Conservation (phyloP, 2,888 invertebrate genomes). For the Harpalus rubripes region DNA sequence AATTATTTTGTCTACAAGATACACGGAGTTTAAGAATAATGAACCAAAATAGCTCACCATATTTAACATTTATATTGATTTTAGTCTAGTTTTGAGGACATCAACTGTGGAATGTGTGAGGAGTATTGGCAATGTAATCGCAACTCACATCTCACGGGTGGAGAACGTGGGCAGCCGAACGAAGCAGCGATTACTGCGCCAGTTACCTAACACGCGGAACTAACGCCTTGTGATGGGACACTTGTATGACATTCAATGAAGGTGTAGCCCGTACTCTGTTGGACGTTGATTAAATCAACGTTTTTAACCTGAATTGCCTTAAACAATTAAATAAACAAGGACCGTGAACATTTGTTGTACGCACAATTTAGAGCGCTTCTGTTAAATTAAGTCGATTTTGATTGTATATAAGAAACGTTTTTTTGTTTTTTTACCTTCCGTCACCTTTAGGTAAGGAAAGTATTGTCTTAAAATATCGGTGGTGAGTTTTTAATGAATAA, state of each 20-base stretch:
- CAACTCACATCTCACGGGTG: constrained; percentile 14
- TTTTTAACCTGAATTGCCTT: background rate
- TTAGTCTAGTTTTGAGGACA: too few species aligned
- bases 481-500: too few species aligned
- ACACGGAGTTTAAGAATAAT: too few species aligned
- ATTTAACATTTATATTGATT: too few species aligned
- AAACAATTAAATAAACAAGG: background rate
- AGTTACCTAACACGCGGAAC: constrained; percentile 20
- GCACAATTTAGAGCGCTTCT: too few species aligned
- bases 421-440: too few species aligned
- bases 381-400: too few species aligned
- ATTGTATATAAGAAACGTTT: too few species aligned
- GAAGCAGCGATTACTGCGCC: constrained; percentile 36
- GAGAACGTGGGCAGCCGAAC: constrained; percentile 36
- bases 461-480: too few species aligned
- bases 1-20: too few species aligned
- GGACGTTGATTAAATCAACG: background rate
- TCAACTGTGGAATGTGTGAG: background rate
- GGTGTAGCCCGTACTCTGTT: background rate
- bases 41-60: too few species aligned
- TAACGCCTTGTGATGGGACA: constrained; percentile 16
- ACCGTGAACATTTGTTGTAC: background rate
- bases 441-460: too few species aligned
- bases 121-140: constrained; percentile 32
- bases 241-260: background rate